phyloP scores from a whole-genome alignment of 2,888 invertebrate species.

The Branchipolynoe longqiensis region DNA sequence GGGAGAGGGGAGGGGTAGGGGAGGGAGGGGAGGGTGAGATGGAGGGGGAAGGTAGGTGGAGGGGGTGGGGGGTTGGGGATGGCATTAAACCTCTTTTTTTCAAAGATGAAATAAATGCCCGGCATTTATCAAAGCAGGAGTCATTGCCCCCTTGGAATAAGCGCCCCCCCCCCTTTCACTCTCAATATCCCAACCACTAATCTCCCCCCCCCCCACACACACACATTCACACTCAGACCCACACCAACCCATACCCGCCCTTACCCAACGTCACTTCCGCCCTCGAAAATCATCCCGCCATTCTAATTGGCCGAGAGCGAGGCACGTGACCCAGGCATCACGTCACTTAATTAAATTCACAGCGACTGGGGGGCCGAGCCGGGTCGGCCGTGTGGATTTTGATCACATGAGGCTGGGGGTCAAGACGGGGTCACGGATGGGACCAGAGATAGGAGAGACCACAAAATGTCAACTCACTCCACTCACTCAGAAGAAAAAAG shows the following conservation, averaged over 20 bases:
- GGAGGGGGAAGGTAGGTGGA: too few species aligned
- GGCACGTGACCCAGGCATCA: neutral
- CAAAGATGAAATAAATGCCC: too few species aligned
- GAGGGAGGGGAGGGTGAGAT: neutral
- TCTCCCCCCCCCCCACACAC: neutral
- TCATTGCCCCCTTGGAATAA: neutral
- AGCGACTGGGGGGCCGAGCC: neutral
- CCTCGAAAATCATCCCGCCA: neutral
- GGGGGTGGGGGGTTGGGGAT: too few species aligned
- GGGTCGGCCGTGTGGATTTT: neutral
- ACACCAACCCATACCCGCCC: neutral
- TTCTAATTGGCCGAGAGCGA: conserved; percentile 4
- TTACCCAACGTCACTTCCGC: neutral
- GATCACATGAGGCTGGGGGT: neutral
- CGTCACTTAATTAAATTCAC: conserved; percentile 25
- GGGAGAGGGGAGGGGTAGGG: neutral
- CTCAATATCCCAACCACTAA: neutral
- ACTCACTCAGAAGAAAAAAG: neutral
- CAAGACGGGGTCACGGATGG: neutral
- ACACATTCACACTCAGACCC: neutral
- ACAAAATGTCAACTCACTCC: neutral
- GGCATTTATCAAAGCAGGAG: neutral
- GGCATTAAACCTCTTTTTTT: too few species aligned
- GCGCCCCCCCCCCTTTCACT: neutral
- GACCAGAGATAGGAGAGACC: neutral